phyloP scores from a whole-genome alignment of 2,888 invertebrate genomes.

The Eubasilissa splendida region DNA sequence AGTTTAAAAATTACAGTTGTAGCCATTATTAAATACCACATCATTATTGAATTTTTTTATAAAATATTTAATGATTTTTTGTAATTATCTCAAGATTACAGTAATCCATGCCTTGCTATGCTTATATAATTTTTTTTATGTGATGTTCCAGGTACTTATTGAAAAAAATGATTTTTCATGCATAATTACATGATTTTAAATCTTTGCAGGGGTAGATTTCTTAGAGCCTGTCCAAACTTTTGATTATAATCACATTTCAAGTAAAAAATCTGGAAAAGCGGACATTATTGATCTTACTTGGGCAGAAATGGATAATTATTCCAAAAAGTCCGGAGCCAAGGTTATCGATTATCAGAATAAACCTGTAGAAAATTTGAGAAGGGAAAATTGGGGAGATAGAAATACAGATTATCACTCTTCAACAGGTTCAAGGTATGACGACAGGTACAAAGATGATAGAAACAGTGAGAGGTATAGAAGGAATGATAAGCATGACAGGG shows the following conservation, averaged over 20 bases:
- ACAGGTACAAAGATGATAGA: constrained; percentile 60
- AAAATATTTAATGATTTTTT: no score
- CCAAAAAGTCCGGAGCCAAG: constrained; percentile 39
- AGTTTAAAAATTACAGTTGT: no score
- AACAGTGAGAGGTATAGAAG: constrained; percentile 60
- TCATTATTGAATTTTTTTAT: no score
- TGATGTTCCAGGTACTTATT: no score
- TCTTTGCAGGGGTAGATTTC: constrained; percentile 68
- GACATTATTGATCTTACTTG: constrained; percentile 30
- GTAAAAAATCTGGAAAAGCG: constrained; percentile 50
- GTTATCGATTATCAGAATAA: constrained; percentile 49
- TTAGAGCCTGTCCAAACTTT: constrained; percentile 79
- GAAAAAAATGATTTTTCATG: neutral
- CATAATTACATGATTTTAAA: neutral
- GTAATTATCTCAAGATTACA: no score
- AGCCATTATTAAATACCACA: no score
- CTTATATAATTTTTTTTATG: no score
- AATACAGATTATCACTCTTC: constrained; percentile 59
- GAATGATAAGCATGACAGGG: constrained; percentile 56
- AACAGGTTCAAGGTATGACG: constrained; percentile 57
- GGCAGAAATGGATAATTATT: constrained; percentile 41
- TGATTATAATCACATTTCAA: constrained; percentile 80
- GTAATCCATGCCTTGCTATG: no score
- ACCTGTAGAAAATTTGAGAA: constrained; percentile 54
- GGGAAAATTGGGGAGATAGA: constrained; percentile 53